Base-by-base conservation (phyloP, 2,797 vertebrate genomes). In the Anguilla anguilla region DNA sequence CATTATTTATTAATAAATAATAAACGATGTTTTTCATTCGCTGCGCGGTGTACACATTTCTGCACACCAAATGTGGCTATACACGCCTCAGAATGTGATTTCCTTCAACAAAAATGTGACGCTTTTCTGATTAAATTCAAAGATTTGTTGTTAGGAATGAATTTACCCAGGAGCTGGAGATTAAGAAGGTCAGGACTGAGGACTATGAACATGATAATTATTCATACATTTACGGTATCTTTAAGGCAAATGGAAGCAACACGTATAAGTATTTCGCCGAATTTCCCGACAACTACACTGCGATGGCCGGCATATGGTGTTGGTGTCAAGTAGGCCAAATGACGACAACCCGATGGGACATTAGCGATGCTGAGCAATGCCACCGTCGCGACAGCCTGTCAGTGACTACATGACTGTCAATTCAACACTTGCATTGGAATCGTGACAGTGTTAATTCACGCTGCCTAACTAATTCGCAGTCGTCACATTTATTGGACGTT, bases 361-460 rank as follows among this genome's bases (percentile, higher is more conserved):
- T 82, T 51, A 49, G 19, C 79, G n/a, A 46, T n/a, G 25, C 51
- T 49, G 43, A 82, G 46, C 19, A 51, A 51, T 67, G 79, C 46
- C 79, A 82, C 79, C 43, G 51, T 49, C 43, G 79, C 22, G 79
- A 82, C 79, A 51, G 43, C 46, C 43, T 82, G 79, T 51, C 72
- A 77, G 31, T 77, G 35, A 77, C 39, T 43, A 43, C 35, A 43
- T 77, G 72, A 77, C 72, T 82, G 79, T 46, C 77, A 35, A 22
- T 82, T 82, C 79, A 82, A 82, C 79, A 82, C 79, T 25, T 51
- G 79, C 43, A 82, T n/a, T 82, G 79, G 22, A 82, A 25, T 82
- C 22, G 43, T 82, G 46, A 82, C 79, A 49, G 74, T 4, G 79
- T 51, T 72, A 31, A 84, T 84, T 87, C 46, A 67, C 82, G 3